These are phyloP conservation scores for Galeopterus variegatus DNA, from an alignment of 2,113 vertebrate genomes.

Conservation along the genomic window DNA sequence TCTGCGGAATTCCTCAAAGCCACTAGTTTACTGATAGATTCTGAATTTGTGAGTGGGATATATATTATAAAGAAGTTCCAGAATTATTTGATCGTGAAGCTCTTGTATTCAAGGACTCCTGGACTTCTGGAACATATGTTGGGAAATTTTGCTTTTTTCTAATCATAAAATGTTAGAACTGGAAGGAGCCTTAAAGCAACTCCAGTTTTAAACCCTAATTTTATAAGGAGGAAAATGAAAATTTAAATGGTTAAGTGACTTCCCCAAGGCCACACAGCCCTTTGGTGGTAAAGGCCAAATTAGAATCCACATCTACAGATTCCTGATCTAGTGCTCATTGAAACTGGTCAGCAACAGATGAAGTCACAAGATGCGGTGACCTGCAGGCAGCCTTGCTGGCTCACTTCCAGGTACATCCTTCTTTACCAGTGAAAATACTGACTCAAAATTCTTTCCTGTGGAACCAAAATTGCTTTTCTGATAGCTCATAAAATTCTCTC, in stretches of 20 bases:
- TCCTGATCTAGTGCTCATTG: background rate
- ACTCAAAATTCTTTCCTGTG: background rate
- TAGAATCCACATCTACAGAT: background rate
- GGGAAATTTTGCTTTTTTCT: conserved; percentile 2
- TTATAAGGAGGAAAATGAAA: background rate
- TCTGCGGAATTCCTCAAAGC: conserved; percentile 18
- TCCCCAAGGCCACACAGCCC: background rate
- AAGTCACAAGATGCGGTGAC: background rate
- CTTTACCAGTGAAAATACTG: background rate
- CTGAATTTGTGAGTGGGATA: conserved; percentile 9
- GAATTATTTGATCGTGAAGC: conserved; percentile 42
- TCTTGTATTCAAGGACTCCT: background rate
- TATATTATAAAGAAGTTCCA: conserved; percentile 38
- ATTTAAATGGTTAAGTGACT: background rate
- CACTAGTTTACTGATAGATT: conserved; percentile 23
- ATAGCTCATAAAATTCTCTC: background rate
- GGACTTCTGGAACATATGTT: background rate
- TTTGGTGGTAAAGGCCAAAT: background rate
- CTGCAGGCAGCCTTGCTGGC: background rate
- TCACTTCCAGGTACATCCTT: background rate
- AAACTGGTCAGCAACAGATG: background rate
- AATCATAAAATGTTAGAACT: background rate
- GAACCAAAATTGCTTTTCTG: background rate
- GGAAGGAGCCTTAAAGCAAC: background rate
- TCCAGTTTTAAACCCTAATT: conserved; percentile 16